phyloP scores from a whole-genome alignment of 2,888 invertebrate genomes.

The Amaurobius ferox region DNA sequence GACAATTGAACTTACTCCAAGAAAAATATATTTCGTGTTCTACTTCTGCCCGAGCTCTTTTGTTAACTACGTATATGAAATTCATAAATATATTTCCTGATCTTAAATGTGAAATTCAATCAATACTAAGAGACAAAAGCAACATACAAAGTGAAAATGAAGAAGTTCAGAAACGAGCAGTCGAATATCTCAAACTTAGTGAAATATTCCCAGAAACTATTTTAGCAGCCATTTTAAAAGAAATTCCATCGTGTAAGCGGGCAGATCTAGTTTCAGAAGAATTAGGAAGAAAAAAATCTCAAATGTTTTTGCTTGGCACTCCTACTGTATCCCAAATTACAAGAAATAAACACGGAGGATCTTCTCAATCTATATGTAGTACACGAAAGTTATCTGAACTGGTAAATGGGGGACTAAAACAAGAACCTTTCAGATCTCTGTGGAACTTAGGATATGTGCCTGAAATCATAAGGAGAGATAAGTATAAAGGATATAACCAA shows the following conservation, averaged over 20 bases:
- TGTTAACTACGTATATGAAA: conserved; percentile 52
- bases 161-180: conserved; percentile 53
- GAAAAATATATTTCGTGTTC: conserved; percentile 14
- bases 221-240: conserved; percentile 26
- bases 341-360: too few species aligned
- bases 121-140: background rate
- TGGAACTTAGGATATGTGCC: too few species aligned
- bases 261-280: background rate
- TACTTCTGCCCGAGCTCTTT: conserved; percentile 12
- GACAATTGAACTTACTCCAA: conserved; percentile 15
- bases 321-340: too few species aligned
- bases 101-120: conserved; percentile 14
- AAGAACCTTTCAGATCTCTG: too few species aligned
- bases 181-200: conserved; percentile 39
- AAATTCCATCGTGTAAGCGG: conserved; percentile 12
- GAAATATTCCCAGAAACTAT: background rate
- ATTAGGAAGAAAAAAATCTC: too few species aligned
- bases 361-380: too few species aligned
- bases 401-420: too few species aligned
- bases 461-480: too few species aligned
- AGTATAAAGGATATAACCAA: too few species aligned
- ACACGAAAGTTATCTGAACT: too few species aligned
- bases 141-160: background rate
- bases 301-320: too few species aligned
- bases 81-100: conserved; percentile 33